phyloP scores from a whole-genome alignment of 2,888 invertebrate genomes.

The Mermis nigrescens region DNA sequence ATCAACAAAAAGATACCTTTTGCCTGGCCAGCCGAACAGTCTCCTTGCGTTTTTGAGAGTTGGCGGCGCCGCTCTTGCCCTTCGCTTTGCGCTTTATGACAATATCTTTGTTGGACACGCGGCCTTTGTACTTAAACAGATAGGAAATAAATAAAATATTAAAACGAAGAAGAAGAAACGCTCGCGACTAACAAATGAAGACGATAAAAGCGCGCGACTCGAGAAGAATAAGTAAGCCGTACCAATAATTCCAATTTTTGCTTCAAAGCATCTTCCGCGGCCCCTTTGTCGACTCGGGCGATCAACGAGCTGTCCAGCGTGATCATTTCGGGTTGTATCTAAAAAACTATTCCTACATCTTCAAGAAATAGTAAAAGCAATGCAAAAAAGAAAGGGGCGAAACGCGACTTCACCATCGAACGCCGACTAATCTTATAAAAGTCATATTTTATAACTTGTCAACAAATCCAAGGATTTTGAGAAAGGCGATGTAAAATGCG shows the following conservation, averaged over 20 bases:
- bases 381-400: no score
- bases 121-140: neutral
- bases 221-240: no score
- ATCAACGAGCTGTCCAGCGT: conserved; percentile 63
- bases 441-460: no score
- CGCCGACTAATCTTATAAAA: no score
- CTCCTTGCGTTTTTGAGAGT: neutral
- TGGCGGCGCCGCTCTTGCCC: neutral
- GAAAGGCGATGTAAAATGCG: no score
- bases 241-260: conserved; percentile 41
- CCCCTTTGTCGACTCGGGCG: conserved; percentile 60
- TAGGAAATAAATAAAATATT: neutral
- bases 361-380: no score
- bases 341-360: conserved; percentile 15
- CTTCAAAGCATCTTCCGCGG: conserved; percentile 55
- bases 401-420: no score
- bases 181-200: neutral
- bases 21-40: neutral
- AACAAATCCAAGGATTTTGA: no score
- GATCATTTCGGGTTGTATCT: conserved; percentile 79
- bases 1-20: neutral
- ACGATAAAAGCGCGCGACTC: neutral
- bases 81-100: neutral
- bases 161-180: neutral
- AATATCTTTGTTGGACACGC: neutral